Percentiles rank a stretch among this genome's conserved stretches.
Evolutionary conservation across 1,140 invertebrate genomes (phyloP).

Genomic region (Apis mellifera): DNA sequence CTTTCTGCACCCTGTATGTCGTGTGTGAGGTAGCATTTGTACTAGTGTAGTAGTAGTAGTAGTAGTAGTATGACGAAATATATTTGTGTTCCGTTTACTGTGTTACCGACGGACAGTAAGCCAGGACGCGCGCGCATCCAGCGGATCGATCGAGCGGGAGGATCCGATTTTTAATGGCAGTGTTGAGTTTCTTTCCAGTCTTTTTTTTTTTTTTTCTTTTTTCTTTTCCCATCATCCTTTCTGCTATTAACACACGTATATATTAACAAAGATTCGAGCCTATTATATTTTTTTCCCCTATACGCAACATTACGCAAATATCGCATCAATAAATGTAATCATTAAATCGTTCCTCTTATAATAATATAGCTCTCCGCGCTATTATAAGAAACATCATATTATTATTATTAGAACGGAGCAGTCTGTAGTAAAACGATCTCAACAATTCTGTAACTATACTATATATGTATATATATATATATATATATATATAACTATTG

Average conservation of each 20-base stretch:
- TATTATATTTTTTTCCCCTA: not conserved
- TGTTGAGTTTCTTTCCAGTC: slow-evolving; percentile 44
- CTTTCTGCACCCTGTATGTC: slow-evolving; percentile 79
- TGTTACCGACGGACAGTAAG: slow-evolving; percentile 23
- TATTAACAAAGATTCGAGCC: not conserved
- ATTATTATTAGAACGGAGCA: not conserved
- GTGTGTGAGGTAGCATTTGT: slow-evolving; percentile 80
- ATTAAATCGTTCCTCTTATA: not conserved
- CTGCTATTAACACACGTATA: not conserved
- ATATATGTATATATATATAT: too few species aligned
- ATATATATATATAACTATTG: slow-evolving; percentile 26
- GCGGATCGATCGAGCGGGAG: slow-evolving; percentile 13
- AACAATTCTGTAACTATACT: slow-evolving; percentile 28
- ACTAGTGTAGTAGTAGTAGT: too few species aligned
- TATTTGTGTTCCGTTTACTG: slow-evolving; percentile 65
- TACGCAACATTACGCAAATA: not conserved
- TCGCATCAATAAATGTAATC: not conserved
- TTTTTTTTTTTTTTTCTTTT: not conserved
- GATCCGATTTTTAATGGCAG: slow-evolving; percentile 50
- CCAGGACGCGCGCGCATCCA: slow-evolving; percentile 18
- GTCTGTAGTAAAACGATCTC: not conserved
- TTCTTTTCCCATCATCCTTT: not conserved
- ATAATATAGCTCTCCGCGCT: not conserved
- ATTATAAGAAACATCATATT: not conserved
- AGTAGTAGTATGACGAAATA: slow-evolving; percentile 69